Conservation (phyloP, 2,113 vertebrate genomes). For the Orientallactaga bullata region DNA sequence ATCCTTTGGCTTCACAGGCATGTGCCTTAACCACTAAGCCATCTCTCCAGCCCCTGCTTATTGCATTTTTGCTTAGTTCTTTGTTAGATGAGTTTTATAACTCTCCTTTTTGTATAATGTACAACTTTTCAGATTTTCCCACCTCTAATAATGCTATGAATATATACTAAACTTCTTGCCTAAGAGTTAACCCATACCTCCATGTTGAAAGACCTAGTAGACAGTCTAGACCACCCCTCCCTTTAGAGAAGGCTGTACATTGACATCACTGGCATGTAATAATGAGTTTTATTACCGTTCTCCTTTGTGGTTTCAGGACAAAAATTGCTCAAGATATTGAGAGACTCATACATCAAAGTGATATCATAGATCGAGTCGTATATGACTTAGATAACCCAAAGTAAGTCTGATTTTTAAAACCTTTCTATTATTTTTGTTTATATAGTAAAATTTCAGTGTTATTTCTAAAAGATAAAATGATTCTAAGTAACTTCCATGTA, state of each 20-base stretch:
- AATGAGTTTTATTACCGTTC: slow-evolving; percentile 63
- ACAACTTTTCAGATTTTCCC: not conserved
- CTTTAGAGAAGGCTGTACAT: slow-evolving; percentile 32
- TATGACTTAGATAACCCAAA: slow-evolving; percentile 95
- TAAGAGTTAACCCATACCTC: not conserved
- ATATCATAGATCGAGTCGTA: slow-evolving; percentile 96
- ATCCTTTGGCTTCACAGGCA: too few relatives aligned
- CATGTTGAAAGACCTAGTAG: not conserved
- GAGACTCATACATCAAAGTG: slow-evolving; percentile 96
- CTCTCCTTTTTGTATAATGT: not conserved
- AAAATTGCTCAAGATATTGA: slow-evolving; percentile 99
- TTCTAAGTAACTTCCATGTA: not conserved
- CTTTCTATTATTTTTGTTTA: slow-evolving; percentile 27
- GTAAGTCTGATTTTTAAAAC: slow-evolving; percentile 85
- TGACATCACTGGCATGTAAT: not conserved
- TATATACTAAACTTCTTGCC: not conserved
- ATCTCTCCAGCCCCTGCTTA: too few relatives aligned
- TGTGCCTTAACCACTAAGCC: too few relatives aligned
- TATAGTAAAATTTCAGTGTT: not conserved
- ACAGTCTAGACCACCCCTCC: not conserved
- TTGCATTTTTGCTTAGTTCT: not conserved
- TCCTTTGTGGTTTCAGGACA: slow-evolving; percentile 88
- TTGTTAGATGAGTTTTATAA: not conserved
- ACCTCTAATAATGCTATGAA: not conserved
- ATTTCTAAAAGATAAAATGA: slow-evolving; percentile 39